Evolutionary conservation across 2,888 invertebrate species (phyloP).

Genomic region (Amphimallon solstitiale): DNA sequence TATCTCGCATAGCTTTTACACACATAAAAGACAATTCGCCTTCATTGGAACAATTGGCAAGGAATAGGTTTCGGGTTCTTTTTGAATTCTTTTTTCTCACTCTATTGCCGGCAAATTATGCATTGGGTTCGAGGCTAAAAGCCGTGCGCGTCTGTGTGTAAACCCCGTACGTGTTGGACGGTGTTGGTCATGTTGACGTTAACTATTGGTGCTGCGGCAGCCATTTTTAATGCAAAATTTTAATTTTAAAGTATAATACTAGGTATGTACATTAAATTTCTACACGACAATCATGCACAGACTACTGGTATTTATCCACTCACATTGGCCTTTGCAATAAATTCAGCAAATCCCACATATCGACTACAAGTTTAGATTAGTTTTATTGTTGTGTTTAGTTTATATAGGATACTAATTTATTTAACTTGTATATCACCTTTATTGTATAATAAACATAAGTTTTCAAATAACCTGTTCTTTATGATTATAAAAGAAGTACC

Average conservation of each 20-base stretch:
- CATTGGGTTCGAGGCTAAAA: slow-evolving; percentile 57
- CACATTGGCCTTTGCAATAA: slow-evolving; percentile 1
- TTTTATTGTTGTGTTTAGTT: background rate
- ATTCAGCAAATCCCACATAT: background rate
- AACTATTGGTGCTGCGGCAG: slow-evolving; percentile 43
- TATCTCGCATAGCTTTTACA: slow-evolving; percentile 14
- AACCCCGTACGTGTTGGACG: slow-evolving; percentile 75
- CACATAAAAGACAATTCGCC: slow-evolving; percentile 3
- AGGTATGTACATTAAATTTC: slow-evolving; percentile 39
- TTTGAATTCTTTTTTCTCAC: slow-evolving; percentile 43
- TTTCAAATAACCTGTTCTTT: slow-evolving; percentile 8
- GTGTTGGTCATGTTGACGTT: slow-evolving; percentile 70
- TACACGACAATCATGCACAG: slow-evolving; percentile 10
- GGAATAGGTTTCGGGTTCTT: slow-evolving; percentile 40
- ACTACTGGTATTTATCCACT: background rate
- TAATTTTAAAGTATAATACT: slow-evolving; percentile 38
- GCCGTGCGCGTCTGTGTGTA: slow-evolving; percentile 83
- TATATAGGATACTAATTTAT: no score
- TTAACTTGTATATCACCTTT: no score
- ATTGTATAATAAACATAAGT: background rate
- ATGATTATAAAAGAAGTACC: slow-evolving; percentile 25
- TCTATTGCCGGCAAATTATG: slow-evolving; percentile 42
- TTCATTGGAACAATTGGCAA: slow-evolving; percentile 33
- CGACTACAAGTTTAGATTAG: background rate
- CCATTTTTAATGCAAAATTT: slow-evolving; percentile 50